Percentiles rank a stretch among this genome's conserved stretches.
Evolutionary conservation across 1,140 invertebrate genomes (phyloP).

Genomic region (Penaeus indicus): DNA sequence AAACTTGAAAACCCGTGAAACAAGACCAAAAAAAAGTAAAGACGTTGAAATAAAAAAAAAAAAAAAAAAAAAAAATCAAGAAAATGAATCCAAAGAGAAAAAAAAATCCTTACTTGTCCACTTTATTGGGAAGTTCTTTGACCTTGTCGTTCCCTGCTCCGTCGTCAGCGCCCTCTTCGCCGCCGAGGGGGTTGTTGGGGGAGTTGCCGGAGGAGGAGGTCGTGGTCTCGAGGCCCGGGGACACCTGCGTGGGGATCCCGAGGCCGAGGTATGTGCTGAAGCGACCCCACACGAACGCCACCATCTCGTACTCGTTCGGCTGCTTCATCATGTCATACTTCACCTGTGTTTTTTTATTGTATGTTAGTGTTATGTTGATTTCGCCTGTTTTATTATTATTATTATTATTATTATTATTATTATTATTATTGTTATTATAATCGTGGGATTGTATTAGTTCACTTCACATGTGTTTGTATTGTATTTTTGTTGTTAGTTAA

Average conservation of each 20-base stretch:
- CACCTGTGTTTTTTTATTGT: slow-evolving; percentile 63
- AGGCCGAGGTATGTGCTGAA: slow-evolving; percentile 67
- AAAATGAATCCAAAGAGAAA: neutral
- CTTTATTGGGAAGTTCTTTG: slow-evolving; percentile 56
- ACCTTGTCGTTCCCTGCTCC: slow-evolving; percentile 21
- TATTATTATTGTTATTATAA: neutral
- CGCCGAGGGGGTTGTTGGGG: too few relatives aligned
- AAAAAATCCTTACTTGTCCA: slow-evolving; percentile 36
- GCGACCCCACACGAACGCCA: slow-evolving; percentile 68
- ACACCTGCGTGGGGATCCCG: neutral
- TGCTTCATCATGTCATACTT: slow-evolving; percentile 67
- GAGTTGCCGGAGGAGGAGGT: neutral
- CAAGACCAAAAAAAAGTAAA: too few relatives aligned
- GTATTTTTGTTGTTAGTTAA: too few relatives aligned
- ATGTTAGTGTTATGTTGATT: neutral
- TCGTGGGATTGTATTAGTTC: too few relatives aligned
- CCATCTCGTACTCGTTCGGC: slow-evolving; percentile 69
- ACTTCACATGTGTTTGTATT: too few relatives aligned
- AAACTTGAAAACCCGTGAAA: too few relatives aligned
- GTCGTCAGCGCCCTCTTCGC: neutral
- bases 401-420: neutral
- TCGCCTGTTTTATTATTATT: neutral
- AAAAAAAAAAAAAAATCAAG: neutral
- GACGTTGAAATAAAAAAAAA: too few relatives aligned
- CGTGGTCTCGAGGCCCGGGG: slow-evolving; percentile 7